Percentiles rank a stretch among this genome's conserved stretches.
phyloP scores from a whole-genome alignment of 2,113 vertebrate species.

The Sorex araneus region DNA sequence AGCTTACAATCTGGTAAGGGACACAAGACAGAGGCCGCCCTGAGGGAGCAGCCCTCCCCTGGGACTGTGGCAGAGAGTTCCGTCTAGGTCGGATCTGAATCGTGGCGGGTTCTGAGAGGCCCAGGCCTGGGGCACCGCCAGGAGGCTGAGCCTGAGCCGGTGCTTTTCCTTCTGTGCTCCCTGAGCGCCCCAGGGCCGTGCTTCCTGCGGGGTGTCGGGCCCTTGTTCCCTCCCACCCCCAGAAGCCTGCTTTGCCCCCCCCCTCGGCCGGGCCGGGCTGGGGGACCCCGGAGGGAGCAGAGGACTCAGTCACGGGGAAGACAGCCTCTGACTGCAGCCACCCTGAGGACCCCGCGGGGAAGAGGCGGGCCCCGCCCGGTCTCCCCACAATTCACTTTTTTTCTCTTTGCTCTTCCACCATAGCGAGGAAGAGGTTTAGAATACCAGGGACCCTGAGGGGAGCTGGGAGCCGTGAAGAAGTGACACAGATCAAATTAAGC shows the following conservation, averaged over 20 bases:
- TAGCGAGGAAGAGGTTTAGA: neutral
- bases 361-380: too few relatives aligned
- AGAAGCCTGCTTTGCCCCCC: neutral
- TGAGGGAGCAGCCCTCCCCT: neutral
- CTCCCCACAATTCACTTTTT: neutral
- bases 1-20: slow-evolving; percentile 41
- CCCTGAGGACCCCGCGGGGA: too few relatives aligned
- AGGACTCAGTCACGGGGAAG: too few relatives aligned
- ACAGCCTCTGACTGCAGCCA: too few relatives aligned
- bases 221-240: neutral
- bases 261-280: too few relatives aligned
- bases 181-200: rapidly evolving
- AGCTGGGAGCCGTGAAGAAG: neutral
- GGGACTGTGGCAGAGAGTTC: neutral
- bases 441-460: neutral
- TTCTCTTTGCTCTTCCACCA: neutral
- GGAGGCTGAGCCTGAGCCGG: too few relatives aligned
- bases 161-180: neutral
- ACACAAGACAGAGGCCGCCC: neutral
- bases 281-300: too few relatives aligned
- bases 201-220: neutral
- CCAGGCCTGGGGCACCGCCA: too few relatives aligned
- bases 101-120: neutral
- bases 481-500: neutral
- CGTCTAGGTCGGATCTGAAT: neutral